A percentile compares a stretch with the other conserved stretches of the same genome.
Conservation (phyloP, 1,140 invertebrate species). For the Zophobas morio region DNA sequence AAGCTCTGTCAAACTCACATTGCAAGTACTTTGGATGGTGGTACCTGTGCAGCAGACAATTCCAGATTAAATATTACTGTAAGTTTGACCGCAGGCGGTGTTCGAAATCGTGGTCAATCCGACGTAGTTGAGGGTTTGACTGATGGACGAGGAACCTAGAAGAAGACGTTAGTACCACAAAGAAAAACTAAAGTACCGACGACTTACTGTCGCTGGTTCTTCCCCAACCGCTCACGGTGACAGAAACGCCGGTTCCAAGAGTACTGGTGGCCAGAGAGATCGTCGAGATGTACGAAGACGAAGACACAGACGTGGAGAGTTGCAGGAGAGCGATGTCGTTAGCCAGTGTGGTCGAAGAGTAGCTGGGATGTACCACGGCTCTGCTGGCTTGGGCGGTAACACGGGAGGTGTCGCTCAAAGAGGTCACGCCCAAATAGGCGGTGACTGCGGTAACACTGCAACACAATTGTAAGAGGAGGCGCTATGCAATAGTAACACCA, state of each 20-base stretch:
- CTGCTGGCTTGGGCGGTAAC: not conserved
- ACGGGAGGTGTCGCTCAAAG: not conserved
- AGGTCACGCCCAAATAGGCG: too few relatives aligned
- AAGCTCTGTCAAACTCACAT: slow-evolving; percentile 1
- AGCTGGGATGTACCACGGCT: not conserved
- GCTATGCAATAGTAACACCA: too few relatives aligned
- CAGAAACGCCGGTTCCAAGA: slow-evolving; percentile 20
- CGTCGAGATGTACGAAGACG: not conserved
- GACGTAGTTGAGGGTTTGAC: slow-evolving; percentile 17
- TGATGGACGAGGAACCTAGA: slow-evolving; percentile 19
- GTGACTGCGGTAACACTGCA: too few relatives aligned
- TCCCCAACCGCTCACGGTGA: slow-evolving; percentile 17
- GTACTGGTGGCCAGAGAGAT: slow-evolving; percentile 5
- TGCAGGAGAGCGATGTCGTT: slow-evolving; percentile 12
- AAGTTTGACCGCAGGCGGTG: slow-evolving; percentile 3
- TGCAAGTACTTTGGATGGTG: slow-evolving; percentile 29
- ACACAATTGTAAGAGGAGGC: too few relatives aligned
- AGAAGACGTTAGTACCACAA: not conserved
- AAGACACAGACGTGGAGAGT: slow-evolving; percentile 2
- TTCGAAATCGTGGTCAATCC: slow-evolving; percentile 25
- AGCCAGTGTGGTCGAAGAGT: slow-evolving; percentile 5
- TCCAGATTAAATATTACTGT: slow-evolving; percentile 14
- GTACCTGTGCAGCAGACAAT: slow-evolving; percentile 27
- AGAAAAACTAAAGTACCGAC: not conserved
- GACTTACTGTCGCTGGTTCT: slow-evolving; percentile 33